Base-by-base conservation (phyloP, 2,888 invertebrate genomes). In the Pristionchus fissidentatus region DNA sequence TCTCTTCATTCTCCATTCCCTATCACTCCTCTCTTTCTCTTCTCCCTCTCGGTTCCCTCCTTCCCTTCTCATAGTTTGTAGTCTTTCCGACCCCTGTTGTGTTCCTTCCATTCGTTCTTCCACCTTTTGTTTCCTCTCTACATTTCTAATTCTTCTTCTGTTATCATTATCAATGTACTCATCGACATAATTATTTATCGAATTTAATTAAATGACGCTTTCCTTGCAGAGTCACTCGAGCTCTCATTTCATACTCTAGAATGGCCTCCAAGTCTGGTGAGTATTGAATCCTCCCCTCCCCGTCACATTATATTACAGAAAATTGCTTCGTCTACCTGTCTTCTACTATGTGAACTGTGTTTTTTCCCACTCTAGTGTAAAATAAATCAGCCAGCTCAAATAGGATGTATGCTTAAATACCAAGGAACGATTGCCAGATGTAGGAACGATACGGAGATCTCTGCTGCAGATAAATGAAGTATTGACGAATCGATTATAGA, bases 401-500 rank as follows among this genome's bases (percentile, higher is more conserved):
- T n/a, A n/a, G n/a, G n/a, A n/a, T n/a, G n/a, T n/a, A n/a, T n/a
- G n/a, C n/a, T n/a, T n/a, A n/a, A n/a, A n/a, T n/a, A n/a, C n/a
- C n/a, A n/a, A n/a, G n/a, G n/a, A n/a, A n/a, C n/a, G n/a, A n/a
- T n/a, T n/a, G n/a, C n/a, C n/a, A n/a, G n/a, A n/a, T n/a, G n/a
- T n/a, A n/a, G n/a, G n/a, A n/a, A n/a, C n/a, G n/a, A n/a, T n/a
- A n/a, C 15, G n/a, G 62, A n/a, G 29, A 8, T 62, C n/a, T n/a
- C n/a, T 26, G 62, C n/a, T n/a, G n/a, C n/a, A 19, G 52, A 15
- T 15, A 52, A 52, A 10, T 22, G 52, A 52, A 52, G 5, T 15
- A 13, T 52, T 15, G n/a, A 62, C 35, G 3, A 38, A 7, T 4
- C 93, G 97, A 32, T 97, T 35, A 4, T 8, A 10, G n/a, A 4